phyloP scores from a whole-genome alignment of 2,113 vertebrate species.

The Brevimyrus niger region DNA sequence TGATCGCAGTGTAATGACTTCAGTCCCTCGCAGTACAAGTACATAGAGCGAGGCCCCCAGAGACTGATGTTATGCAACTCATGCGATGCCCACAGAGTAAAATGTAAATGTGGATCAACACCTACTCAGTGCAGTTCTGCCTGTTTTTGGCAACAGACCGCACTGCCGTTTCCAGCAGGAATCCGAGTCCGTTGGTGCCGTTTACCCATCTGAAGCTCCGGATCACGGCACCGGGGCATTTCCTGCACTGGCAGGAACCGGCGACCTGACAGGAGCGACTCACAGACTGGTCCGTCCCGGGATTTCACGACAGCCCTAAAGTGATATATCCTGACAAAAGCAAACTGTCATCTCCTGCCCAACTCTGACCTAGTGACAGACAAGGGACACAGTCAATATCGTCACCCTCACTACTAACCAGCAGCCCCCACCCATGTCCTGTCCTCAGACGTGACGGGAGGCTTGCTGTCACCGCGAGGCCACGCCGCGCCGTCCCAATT shows the following conservation, averaged over 20 bases:
- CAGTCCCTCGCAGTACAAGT: constrained; percentile 23
- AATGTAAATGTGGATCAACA: constrained; percentile 11
- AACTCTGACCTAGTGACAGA: constrained; percentile 12
- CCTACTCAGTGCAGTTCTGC: neutral
- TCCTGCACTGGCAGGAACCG: neutral
- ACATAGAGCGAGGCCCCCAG: constrained; percentile 8
- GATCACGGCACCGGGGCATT: neutral
- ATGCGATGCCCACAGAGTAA: constrained; percentile 20
- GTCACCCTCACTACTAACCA: neutral
- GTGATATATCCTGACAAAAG: constrained; percentile 36
- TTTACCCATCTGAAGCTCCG: neutral
- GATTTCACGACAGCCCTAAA: constrained; percentile 31
- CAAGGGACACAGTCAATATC: constrained; percentile 3
- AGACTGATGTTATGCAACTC: constrained; percentile 27
- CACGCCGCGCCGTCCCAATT: neutral
- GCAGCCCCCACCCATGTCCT: constrained; percentile 21
- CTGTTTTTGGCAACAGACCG: neutral
- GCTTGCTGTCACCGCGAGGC: neutral
- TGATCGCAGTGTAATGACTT: neutral
- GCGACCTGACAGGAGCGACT: constrained; percentile 26
- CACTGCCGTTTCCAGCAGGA: neutral
- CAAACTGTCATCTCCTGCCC: constrained; percentile 23
- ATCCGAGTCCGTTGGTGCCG: neutral
- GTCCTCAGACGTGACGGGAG: constrained; percentile 32
- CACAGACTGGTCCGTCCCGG: constrained; percentile 27